phyloP scores from a whole-genome alignment of 2,113 vertebrate species.

The Elephantulus edwardii region DNA sequence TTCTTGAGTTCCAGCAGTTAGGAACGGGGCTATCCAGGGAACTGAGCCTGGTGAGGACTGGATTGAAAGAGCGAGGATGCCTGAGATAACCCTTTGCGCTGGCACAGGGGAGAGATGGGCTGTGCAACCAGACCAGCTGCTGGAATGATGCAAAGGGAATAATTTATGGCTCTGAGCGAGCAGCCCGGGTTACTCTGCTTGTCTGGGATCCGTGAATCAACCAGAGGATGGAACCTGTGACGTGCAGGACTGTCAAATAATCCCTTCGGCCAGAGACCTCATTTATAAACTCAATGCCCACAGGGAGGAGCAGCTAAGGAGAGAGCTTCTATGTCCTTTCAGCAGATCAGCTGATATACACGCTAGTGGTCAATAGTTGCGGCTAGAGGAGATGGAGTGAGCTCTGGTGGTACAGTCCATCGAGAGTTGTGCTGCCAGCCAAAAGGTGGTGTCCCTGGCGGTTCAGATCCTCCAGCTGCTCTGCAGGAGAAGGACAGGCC shows the following conservation, averaged over 20 bases:
- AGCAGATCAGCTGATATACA: too few species aligned
- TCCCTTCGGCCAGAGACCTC: conserved; percentile 45
- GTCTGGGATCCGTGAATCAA: conserved; percentile 23
- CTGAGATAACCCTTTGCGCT: not conserved
- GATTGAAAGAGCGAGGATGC: conserved; percentile 25
- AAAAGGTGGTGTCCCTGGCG: not conserved
- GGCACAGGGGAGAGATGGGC: not conserved
- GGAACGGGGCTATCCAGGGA: conserved; percentile 73
- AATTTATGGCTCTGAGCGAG: not conserved
- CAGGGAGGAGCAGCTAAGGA: not conserved
- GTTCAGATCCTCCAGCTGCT: not conserved
- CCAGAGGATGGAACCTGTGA: not conserved
- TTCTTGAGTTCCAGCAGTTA: conserved; percentile 79
- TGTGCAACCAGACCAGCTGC: not conserved
- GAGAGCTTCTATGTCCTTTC: not conserved
- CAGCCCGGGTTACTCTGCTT: not conserved
- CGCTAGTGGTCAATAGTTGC: not conserved
- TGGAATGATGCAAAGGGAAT: not conserved
- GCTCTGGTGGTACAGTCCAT: not conserved
- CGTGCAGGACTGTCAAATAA: not conserved
- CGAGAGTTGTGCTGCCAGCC: not conserved
- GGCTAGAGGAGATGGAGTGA: not conserved
- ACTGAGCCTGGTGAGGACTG: conserved; percentile 27
- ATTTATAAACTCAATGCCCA: not conserved
- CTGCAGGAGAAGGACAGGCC: not conserved